Base-by-base conservation (phyloP, 2,113 vertebrate species). In the Phycodurus eques region DNA sequence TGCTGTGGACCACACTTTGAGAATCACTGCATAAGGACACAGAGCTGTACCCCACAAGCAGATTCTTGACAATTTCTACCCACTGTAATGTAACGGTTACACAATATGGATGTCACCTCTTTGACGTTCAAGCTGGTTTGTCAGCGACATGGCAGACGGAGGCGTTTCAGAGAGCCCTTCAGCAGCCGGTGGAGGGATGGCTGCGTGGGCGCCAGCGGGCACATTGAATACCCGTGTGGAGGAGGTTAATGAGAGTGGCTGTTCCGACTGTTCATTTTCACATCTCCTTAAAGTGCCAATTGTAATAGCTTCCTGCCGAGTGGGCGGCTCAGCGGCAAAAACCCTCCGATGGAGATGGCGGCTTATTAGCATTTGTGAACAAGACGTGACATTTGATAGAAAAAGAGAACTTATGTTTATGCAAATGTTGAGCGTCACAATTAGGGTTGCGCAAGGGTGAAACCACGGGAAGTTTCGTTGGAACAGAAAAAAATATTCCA, bases 161-260 rank as follows among this genome's bases (percentile, higher is more conserved):
- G 70, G 80, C 77, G 70, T 80, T 66, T 85, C 66, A 65, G 68
- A 83, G 83, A 85, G 89, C 82, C 73, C 83, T 83, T 80, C 76
- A 85, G 79, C 85, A 72, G 80, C 79, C 79, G 80, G 85, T 74
- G 85, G 78, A 86, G 83, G 81, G 85, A 83, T 62, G 87, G 19
- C 80, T 84, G 88, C 75, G 87, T 88, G 89, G 89, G 89, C 76
- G 86, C 86, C 60, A 70, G 81, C 85, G 73, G 83, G 84, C 86
- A 82, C 75, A 83, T 80, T 89, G 74, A 80, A 79, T 67, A 76
- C 80, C 87, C 83, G 77, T 85, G 62, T 81, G 75, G 87, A 86
- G 89, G 84, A 85, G 82, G 88, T 89, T 91, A 92, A 91, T 90
- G 85, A 90, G 84, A 88, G 83, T 49, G 15, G 75, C 79, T 8